Conservation (phyloP, 2,888 invertebrate species). For the Meliscaeva auricollis region DNA sequence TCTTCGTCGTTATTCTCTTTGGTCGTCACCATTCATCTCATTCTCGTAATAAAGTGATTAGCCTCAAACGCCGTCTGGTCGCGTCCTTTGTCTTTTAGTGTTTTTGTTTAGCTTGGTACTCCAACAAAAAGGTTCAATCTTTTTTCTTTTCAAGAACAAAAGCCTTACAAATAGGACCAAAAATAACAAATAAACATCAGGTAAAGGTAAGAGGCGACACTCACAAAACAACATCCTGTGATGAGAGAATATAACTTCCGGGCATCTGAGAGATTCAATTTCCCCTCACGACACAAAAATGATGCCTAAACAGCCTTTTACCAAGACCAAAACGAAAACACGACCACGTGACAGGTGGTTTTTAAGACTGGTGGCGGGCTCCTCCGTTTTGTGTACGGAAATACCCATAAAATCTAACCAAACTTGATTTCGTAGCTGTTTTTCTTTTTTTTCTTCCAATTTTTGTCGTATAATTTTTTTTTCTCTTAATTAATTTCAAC, state of each 20-base stretch:
- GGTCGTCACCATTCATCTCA: constrained; percentile 22
- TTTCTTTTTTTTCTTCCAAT: neutral
- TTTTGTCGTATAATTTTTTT: constrained; percentile 29
- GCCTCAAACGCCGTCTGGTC: constrained; percentile 60
- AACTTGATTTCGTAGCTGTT: constrained; percentile 52
- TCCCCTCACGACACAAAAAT: neutral
- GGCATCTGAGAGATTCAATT: constrained; percentile 18
- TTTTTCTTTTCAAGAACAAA: constrained; percentile 14
- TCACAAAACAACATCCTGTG: constrained; percentile 17
- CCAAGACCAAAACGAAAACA: neutral
- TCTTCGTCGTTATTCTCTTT: too few relatives aligned
- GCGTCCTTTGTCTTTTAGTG: constrained; percentile 44
- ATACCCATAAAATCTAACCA: constrained; percentile 68
- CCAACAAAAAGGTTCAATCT: constrained; percentile 23
- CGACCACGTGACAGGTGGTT: constrained; percentile 49
- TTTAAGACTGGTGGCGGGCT: constrained; percentile 2
- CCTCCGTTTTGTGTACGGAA: constrained; percentile 42
- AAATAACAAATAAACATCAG: neutral
- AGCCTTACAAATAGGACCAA: constrained; percentile 5
- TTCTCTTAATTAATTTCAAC: constrained; percentile 59
- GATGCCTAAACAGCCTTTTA: too few relatives aligned
- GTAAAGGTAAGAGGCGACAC: neutral
- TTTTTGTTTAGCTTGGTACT: constrained; percentile 49
- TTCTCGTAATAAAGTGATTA: constrained; percentile 62
- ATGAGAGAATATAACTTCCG: constrained; percentile 20